phyloP scores from a whole-genome alignment of 1,140 invertebrate genomes.

The Arctopsyche grandis region DNA sequence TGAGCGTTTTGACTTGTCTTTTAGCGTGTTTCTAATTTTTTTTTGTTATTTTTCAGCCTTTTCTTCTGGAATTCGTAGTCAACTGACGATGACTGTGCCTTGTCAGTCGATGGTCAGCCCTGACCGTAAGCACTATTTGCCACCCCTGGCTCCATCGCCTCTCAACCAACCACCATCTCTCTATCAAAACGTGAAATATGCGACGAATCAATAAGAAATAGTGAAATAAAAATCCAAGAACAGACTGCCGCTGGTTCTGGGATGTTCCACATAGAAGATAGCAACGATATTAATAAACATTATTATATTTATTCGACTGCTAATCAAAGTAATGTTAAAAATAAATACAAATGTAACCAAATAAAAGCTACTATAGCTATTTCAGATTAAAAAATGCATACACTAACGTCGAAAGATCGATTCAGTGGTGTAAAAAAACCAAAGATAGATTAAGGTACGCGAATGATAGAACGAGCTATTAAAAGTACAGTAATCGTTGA shows the following conservation, averaged over 20 bases:
- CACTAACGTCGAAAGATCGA: too few species aligned
- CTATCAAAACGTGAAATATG: slow-evolving; percentile 18
- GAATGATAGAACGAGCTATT: too few species aligned
- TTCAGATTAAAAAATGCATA: too few species aligned
- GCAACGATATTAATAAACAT: too few species aligned
- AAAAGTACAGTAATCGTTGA: too few species aligned
- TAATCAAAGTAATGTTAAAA: too few species aligned
- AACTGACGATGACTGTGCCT: not conserved
- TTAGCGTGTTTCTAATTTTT: not conserved
- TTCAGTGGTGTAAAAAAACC: too few species aligned
- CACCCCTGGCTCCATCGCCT: slow-evolving; percentile 18
- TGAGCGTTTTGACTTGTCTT: not conserved
- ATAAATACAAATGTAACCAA: too few species aligned
- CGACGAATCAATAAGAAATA: not conserved
- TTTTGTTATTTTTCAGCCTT: slow-evolving; percentile 3
- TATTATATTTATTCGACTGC: too few species aligned
- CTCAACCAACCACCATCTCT: slow-evolving; percentile 13
- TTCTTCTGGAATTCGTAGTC: slow-evolving; percentile 8
- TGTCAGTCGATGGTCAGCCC: not conserved
- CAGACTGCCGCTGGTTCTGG: not conserved
- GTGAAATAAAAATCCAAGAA: not conserved
- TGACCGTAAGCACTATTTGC: slow-evolving; percentile 30
- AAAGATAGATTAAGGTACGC: too few species aligned
- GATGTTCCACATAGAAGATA: not conserved
- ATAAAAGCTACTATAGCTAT: too few species aligned